Evolutionary conservation across 2,888 invertebrate genomes (phyloP).

Genomic region (Plebejus anna): DNA sequence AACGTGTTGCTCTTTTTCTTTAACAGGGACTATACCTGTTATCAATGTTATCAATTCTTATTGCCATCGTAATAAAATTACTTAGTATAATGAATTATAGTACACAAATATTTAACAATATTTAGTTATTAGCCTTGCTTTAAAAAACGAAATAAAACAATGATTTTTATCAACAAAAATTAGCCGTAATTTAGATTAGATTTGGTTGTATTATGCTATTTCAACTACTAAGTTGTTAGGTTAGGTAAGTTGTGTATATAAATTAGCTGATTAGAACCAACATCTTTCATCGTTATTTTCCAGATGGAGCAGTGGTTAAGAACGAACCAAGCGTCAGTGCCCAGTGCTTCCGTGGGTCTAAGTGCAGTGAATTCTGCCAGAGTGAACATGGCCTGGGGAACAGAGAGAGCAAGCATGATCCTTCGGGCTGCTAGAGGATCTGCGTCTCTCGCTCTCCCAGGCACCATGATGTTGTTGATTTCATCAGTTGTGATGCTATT

Average conservation of each 20-base stretch:
- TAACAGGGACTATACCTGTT: neutral
- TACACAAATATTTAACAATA: neutral
- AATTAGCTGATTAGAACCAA: neutral
- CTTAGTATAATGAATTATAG: neutral
- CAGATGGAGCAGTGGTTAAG: constrained; percentile 67
- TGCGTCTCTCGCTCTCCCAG: constrained; percentile 48
- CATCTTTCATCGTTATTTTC: constrained; percentile 28
- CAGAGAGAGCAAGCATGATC: constrained; percentile 48
- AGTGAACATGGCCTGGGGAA: constrained; percentile 60
- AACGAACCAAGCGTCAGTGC: constrained; percentile 46
- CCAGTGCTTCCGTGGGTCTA: constrained; percentile 53
- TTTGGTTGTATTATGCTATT: no score
- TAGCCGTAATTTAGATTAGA: no score
- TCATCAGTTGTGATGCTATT: constrained; percentile 49
- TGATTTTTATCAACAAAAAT: neutral
- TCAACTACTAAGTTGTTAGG: no score
- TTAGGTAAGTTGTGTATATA: neutral
- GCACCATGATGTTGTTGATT: constrained; percentile 47
- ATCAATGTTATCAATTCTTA: constrained; percentile 1
- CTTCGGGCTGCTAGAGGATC: constrained; percentile 54
- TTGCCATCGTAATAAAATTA: neutral
- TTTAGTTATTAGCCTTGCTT: neutral
- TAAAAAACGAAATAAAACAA: neutral
- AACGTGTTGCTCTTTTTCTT: neutral
- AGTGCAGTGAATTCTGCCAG: constrained; percentile 53